phyloP scores from a whole-genome alignment of 2,888 invertebrate genomes.

The Lydus trimaculatus region DNA sequence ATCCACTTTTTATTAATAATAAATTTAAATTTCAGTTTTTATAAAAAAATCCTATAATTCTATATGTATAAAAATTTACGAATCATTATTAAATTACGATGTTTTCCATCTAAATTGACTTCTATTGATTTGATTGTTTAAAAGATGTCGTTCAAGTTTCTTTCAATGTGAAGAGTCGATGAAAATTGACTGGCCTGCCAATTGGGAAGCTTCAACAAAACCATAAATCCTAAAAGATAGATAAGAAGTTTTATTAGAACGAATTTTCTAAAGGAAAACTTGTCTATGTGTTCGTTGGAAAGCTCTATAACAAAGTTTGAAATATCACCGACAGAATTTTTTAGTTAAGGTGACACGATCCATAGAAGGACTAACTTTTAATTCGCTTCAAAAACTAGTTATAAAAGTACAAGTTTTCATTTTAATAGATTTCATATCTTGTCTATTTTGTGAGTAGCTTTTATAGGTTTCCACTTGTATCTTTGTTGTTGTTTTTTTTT shows the following conservation, averaged over 20 bases:
- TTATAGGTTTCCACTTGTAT: background rate
- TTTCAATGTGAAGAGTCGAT: background rate
- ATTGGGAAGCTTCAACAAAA: conserved; percentile 9
- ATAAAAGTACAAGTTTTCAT: conserved; percentile 25
- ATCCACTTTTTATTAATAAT: too few relatives aligned
- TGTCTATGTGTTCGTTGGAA: background rate
- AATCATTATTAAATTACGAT: background rate
- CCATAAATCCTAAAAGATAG: conserved; percentile 9
- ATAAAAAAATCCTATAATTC: too few relatives aligned
- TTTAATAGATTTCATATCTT: conserved; percentile 24
- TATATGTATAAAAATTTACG: too few relatives aligned
- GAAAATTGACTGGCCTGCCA: conserved; percentile 4
- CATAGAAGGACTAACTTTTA: conserved; percentile 24
- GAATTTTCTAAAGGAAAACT: conserved; percentile 17
- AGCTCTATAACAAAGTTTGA: conserved; percentile 23
- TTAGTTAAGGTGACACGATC: conserved; percentile 16
- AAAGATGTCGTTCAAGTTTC: background rate
- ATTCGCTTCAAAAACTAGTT: conserved; percentile 31
- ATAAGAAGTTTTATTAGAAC: conserved; percentile 23
- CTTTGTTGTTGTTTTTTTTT: background rate
- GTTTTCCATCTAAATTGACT: background rate
- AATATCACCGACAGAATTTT: conserved; percentile 23
- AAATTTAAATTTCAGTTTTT: too few relatives aligned
- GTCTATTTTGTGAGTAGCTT: background rate
- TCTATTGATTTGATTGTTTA: background rate